Percentiles rank a stretch among this genome's conserved stretches.
phyloP scores from a whole-genome alignment of 2,797 vertebrate genomes.

The Hylomyscus alleni region DNA sequence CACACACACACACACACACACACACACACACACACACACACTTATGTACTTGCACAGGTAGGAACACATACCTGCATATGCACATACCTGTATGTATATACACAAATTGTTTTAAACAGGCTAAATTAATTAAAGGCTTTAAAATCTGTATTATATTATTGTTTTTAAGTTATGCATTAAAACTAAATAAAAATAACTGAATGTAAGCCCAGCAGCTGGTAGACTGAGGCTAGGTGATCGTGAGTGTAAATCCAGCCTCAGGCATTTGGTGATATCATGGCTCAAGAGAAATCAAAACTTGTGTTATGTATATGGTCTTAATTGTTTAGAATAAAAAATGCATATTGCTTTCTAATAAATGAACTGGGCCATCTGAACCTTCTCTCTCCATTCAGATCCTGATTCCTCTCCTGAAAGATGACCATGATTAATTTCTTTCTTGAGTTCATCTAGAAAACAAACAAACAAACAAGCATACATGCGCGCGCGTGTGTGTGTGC shows the following conservation, averaged over 20 bases:
- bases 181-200: not conserved
- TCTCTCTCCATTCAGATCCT: not conserved
- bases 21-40: not conserved
- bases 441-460: not conserved
- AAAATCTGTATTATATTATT: not conserved
- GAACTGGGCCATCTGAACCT: not conserved
- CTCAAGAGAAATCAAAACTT: not conserved
- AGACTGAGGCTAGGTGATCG: not conserved
- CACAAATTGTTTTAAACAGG: not conserved
- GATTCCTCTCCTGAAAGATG: not conserved
- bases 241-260: not conserved
- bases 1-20: too few relatives aligned
- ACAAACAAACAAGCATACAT: too few relatives aligned
- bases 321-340: slow-evolving; percentile 1
- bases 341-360: not conserved
- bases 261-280: too few relatives aligned
- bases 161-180: not conserved
- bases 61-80: too few relatives aligned
- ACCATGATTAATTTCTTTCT: not conserved
- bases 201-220: too few relatives aligned
- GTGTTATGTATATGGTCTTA: not conserved
- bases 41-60: not conserved
- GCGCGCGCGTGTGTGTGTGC: too few relatives aligned
- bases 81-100: not conserved
- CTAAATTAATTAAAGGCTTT: not conserved